Evolutionary conservation across 2,113 vertebrate species (phyloP).

Genomic region (Pseudorectes ferrugineus): DNA sequence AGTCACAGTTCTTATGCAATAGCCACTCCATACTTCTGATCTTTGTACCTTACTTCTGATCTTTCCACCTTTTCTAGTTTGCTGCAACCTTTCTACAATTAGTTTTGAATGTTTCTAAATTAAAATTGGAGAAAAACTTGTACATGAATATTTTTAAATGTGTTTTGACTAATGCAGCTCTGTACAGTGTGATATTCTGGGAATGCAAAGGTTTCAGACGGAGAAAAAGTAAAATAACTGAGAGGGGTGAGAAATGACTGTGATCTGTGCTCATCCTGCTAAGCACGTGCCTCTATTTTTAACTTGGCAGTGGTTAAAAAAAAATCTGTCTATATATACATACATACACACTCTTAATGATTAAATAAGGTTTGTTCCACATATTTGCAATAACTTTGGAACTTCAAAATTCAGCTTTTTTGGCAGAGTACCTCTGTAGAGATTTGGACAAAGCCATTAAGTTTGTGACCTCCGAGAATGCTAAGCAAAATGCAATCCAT

Average conservation of each 20-base stretch:
- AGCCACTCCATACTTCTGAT: not conserved
- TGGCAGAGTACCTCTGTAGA: not conserved
- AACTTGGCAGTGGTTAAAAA: not conserved
- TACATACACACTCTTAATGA: not conserved
- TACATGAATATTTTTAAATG: not conserved
- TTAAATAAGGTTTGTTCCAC: not conserved
- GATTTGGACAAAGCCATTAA: not conserved
- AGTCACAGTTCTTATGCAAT: not conserved
- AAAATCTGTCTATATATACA: not conserved
- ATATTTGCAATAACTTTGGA: not conserved
- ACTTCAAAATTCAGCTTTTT: not conserved
- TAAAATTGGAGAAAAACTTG: not conserved
- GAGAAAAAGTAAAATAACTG: not conserved
- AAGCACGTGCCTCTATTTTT: not conserved
- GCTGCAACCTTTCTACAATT: not conserved
- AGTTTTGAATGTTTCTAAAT: not conserved
- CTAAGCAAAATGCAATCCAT: not conserved
- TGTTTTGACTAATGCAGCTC: slow-evolving; percentile 20
- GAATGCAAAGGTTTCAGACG: slow-evolving; percentile 15
- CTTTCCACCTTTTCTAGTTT: not conserved
- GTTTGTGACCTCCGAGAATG: not conserved
- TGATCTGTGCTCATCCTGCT: not conserved
- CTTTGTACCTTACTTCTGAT: not conserved
- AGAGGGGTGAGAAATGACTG: not conserved
- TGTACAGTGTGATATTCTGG: slow-evolving; percentile 3